Evolutionary conservation across 2,113 vertebrate genomes (phyloP).

Genomic region (Hylia prasina): DNA sequence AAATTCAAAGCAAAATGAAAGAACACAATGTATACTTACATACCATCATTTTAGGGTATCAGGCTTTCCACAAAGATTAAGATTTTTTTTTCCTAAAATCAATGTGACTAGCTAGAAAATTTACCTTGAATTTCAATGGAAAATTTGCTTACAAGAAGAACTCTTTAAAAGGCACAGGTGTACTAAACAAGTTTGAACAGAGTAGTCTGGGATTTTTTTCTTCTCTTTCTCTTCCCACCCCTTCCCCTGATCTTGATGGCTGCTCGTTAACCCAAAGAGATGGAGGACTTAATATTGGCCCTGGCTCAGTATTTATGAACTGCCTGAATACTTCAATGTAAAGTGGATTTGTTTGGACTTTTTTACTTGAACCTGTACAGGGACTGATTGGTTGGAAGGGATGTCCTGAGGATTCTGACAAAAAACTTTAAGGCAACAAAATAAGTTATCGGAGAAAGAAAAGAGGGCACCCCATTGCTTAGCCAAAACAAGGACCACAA

Average conservation of each 20-base stretch:
- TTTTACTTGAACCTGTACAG: neutral
- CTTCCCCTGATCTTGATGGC: no score
- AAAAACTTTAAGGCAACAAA: neutral
- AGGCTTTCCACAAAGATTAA: neutral
- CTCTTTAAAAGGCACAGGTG: neutral
- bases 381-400: neutral
- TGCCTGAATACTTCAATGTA: neutral
- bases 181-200: neutral
- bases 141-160: neutral
- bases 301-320: neutral
- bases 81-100: neutral
- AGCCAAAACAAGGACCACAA: neutral
- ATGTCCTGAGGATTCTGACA: neutral
- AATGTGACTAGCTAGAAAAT: neutral
- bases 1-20: slow-evolving; percentile 1
- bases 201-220: neutral
- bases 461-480: neutral
- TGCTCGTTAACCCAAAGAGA: neutral
- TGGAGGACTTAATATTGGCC: neutral
- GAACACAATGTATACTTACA: neutral
- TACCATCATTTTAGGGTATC: neutral
- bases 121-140: neutral
- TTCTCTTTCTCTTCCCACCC: neutral
- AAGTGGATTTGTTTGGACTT: neutral
- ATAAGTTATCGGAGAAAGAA: neutral